A percentile compares a stretch with the other conserved stretches of the same genome.
Evolutionary conservation across 2,888 invertebrate species (phyloP).

Genomic region (Altica lythri): DNA sequence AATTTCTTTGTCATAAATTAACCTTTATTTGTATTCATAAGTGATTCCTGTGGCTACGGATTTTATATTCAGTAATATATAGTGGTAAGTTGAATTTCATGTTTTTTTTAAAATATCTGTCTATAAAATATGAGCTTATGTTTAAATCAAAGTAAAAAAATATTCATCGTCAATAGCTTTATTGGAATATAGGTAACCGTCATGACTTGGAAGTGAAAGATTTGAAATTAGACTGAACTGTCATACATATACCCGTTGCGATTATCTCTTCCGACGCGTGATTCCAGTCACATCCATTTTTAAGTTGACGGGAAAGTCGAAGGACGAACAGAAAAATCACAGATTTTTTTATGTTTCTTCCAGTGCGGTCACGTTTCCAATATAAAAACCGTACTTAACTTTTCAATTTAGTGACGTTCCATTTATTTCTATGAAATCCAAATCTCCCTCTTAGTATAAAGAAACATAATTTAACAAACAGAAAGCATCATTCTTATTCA

Average conservation of each 20-base stretch:
- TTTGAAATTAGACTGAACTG: conserved; percentile 49
- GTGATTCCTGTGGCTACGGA: too few relatives aligned
- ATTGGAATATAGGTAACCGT: neutral
- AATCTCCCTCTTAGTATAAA: conserved; percentile 29
- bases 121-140: too few relatives aligned
- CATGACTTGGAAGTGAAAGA: neutral
- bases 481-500: conserved; percentile 31
- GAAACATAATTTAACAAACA: conserved; percentile 32
- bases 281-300: conserved; percentile 50
- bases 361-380: conserved; percentile 46
- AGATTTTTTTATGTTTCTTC: conserved; percentile 42
- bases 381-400: conserved; percentile 46
- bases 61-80: too few relatives aligned
- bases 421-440: conserved; percentile 40
- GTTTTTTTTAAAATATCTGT: too few relatives aligned
- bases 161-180: neutral
- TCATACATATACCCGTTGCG: conserved; percentile 51
- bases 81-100: too few relatives aligned
- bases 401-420: conserved; percentile 45
- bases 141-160: neutral
- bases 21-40: too few relatives aligned
- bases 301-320: conserved; percentile 40
- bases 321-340: conserved; percentile 21
- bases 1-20: too few relatives aligned
- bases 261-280: conserved; percentile 51